A percentile compares a stretch with the other conserved stretches of the same genome.
Evolutionary conservation across 2,797 vertebrate genomes (phyloP).

Genomic region (Scomberomorus guttatus): DNA sequence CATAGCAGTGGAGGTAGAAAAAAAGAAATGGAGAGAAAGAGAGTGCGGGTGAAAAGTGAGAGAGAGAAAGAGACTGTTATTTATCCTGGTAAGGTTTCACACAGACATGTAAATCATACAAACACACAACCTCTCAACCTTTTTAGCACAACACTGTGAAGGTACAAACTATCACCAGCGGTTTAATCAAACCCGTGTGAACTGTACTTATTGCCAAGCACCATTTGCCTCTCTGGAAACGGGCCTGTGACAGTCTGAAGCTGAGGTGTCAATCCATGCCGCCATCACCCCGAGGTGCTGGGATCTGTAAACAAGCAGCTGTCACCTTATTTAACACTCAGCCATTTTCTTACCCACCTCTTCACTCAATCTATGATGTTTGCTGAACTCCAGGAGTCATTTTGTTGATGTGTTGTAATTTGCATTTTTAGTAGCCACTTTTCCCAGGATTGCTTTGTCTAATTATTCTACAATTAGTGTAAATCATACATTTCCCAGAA

Average conservation of each 20-base stretch:
- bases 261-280: slow-evolving; percentile 72
- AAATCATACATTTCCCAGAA: neutral
- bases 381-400: slow-evolving; percentile 4
- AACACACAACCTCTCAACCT: slow-evolving; percentile 13
- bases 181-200: slow-evolving; percentile 79
- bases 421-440: slow-evolving; percentile 26
- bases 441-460: slow-evolving; percentile 3
- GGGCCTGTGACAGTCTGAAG: slow-evolving; percentile 64
- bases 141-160: slow-evolving; percentile 64
- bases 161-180: slow-evolving; percentile 58
- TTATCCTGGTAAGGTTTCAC: slow-evolving; percentile 57
- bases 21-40: neutral
- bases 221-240: slow-evolving; percentile 80
- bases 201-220: slow-evolving; percentile 73
- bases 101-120: slow-evolving; percentile 57
- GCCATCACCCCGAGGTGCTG: slow-evolving; percentile 63
- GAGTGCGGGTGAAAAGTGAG: slow-evolving; percentile 11
- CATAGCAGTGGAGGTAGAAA: neutral
- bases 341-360: slow-evolving; percentile 34
- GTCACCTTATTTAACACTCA: slow-evolving; percentile 76
- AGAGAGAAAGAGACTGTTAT: slow-evolving; percentile 13
- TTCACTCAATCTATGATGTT: slow-evolving; percentile 13
- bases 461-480: neutral
- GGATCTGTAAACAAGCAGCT: slow-evolving; percentile 80
- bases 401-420: slow-evolving; percentile 16